Conservation (phyloP, 2,797 vertebrate species). For the Chloroceryle inda region DNA sequence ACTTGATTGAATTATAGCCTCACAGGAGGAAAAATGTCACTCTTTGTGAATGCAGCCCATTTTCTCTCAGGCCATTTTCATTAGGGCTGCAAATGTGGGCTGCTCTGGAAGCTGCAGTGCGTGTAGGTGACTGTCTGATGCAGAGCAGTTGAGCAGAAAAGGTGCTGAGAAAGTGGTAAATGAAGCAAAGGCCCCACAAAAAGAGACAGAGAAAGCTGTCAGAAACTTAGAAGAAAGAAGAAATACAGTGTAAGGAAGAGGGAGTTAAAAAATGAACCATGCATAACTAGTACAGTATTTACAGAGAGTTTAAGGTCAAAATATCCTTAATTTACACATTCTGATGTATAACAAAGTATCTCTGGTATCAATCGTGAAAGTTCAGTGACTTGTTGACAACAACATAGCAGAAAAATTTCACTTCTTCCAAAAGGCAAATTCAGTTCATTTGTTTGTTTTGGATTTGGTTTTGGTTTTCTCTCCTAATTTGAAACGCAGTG, state of each 20-base stretch:
- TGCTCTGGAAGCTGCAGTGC: neutral
- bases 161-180: neutral
- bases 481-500: neutral
- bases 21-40: neutral
- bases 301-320: neutral
- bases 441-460: neutral
- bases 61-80: slow-evolving; percentile 18
- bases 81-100: neutral
- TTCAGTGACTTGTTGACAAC: neutral
- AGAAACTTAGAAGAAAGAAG: neutral
- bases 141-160: neutral
- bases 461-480: neutral
- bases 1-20: neutral
- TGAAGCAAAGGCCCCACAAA: neutral
- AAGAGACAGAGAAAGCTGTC: neutral
- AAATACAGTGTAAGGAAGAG: neutral
- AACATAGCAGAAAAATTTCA: neutral
- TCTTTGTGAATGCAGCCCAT: neutral
- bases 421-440: neutral
- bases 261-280: neutral
- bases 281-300: neutral
- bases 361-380: neutral
- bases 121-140: neutral
- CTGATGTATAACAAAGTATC: neutral
- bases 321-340: neutral